phyloP scores from a whole-genome alignment of 2,113 vertebrate genomes.

The Scatophagus argus region DNA sequence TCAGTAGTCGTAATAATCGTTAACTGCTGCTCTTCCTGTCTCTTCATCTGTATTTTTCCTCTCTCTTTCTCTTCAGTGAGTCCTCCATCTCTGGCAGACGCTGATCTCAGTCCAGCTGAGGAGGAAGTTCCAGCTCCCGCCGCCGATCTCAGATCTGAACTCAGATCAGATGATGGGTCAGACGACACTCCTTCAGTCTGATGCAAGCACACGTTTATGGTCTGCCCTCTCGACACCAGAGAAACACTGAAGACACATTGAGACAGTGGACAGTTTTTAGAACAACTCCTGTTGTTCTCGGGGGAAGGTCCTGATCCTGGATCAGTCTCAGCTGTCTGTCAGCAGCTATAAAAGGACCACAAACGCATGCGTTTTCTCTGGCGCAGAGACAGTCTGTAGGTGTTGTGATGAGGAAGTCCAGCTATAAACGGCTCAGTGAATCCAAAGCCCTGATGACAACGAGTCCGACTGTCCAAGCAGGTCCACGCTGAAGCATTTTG shows the following conservation, averaged over 20 bases:
- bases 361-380: conserved; percentile 28
- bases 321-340: conserved; percentile 10
- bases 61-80: conserved; percentile 35
- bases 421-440: conserved; percentile 10
- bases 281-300: not conserved
- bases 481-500: not conserved
- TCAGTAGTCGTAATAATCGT: no score
- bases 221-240: no score
- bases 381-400: not conserved
- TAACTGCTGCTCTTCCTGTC: no score
- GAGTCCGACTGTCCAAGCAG: not conserved
- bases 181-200: conserved; percentile 28
- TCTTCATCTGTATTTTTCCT: not conserved
- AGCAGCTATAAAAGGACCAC: conserved; percentile 13
- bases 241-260: no score
- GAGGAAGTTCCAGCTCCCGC: not conserved
- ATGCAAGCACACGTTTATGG: not conserved
- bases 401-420: not conserved
- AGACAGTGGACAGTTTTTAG: not conserved
- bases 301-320: not conserved
- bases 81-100: conserved; percentile 21
- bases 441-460: conserved; percentile 31
- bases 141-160: conserved; percentile 7
- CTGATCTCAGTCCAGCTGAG: conserved; percentile 35
- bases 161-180: conserved; percentile 49